Conservation (phyloP, 2,113 vertebrate genomes). For the Vicugna pacos region DNA sequence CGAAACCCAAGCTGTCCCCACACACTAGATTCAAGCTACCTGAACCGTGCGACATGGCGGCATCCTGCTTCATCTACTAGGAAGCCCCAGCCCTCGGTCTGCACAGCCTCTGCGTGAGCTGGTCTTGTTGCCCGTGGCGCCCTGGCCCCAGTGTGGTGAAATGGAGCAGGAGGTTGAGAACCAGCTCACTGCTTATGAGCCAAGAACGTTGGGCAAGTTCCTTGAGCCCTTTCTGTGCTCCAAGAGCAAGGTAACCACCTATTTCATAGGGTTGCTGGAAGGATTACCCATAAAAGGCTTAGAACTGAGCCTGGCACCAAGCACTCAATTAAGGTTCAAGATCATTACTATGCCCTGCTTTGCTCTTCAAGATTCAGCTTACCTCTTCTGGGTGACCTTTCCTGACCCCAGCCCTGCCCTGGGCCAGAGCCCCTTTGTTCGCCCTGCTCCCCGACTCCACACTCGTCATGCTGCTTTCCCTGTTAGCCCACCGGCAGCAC, state of each 20-base stretch:
- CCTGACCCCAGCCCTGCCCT: not conserved
- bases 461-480: not conserved
- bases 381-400: not conserved
- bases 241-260: not conserved
- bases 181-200: not conserved
- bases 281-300: not conserved
- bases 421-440: not conserved
- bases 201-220: not conserved
- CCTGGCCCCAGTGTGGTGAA: not conserved
- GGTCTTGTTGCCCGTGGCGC: not conserved
- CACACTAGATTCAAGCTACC: not conserved
- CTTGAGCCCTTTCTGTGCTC: not conserved
- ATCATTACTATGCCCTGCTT: not conserved
- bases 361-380: not conserved
- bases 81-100: not conserved
- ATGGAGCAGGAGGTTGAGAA: fast-evolving
- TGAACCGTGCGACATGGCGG: fast-evolving
- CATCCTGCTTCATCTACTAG: not conserved
- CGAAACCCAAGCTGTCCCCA: not conserved
- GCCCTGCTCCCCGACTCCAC: not conserved
- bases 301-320: not conserved
- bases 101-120: not conserved
- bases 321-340: not conserved
- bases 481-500: not conserved
- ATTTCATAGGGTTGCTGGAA: not conserved